These are phyloP conservation scores for Nebria ingens DNA, from an alignment of 1,140 invertebrate species.

Conservation along the genomic window DNA sequence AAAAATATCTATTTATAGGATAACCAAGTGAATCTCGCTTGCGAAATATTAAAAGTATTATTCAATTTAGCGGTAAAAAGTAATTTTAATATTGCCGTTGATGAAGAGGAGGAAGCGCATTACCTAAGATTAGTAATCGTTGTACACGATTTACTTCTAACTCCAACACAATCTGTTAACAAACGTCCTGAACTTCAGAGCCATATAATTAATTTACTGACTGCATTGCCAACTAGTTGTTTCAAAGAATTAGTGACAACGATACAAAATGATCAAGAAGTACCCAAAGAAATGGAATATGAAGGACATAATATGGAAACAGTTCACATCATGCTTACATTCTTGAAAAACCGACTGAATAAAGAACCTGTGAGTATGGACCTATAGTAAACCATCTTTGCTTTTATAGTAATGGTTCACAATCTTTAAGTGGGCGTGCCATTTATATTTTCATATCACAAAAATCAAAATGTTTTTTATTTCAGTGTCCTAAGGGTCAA, in stretches of 20 bases:
- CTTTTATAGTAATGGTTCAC: not conserved
- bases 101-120: slow-evolving; percentile 60
- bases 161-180: slow-evolving; percentile 43
- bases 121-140: slow-evolving; percentile 61
- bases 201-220: slow-evolving; percentile 54
- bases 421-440: not conserved
- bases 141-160: slow-evolving; percentile 59
- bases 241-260: slow-evolving; percentile 34
- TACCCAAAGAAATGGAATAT: slow-evolving; percentile 38
- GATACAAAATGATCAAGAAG: slow-evolving; percentile 21
- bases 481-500: slow-evolving; percentile 26
- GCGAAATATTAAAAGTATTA: slow-evolving; percentile 79
- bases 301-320: slow-evolving; percentile 32
- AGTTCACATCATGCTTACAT: slow-evolving; percentile 29
- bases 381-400: not conserved
- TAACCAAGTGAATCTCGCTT: slow-evolving; percentile 55
- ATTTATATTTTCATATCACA: not conserved
- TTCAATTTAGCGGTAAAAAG: slow-evolving; percentile 71
- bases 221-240: slow-evolving; percentile 38
- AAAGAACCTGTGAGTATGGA: slow-evolving; percentile 21
- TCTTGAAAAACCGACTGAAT: slow-evolving; percentile 28
- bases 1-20: slow-evolving; percentile 39
- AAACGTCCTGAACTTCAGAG: slow-evolving; percentile 61
- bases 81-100: slow-evolving; percentile 36
- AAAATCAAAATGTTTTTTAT: too few relatives aligned